Conservation (phyloP, 1,140 invertebrate genomes). For the Tetranychus urticae region DNA sequence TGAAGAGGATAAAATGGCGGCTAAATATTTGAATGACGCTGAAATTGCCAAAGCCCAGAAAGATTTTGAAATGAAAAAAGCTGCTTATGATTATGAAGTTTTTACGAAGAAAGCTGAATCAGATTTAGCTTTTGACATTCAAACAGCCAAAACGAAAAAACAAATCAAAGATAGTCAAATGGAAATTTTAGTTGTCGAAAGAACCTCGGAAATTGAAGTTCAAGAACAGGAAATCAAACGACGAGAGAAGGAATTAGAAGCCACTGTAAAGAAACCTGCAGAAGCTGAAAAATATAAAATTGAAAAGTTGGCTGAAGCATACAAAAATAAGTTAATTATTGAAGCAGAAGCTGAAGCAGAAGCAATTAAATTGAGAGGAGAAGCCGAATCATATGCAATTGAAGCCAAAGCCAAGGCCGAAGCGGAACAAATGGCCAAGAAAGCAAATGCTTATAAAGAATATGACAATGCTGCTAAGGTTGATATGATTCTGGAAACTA, state of each 20-base stretch:
- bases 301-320: conserved; percentile 79
- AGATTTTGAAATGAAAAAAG: conserved; percentile 91
- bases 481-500: conserved; percentile 84
- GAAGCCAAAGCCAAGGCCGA: conserved; percentile 81
- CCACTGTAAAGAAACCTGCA: conserved; percentile 23
- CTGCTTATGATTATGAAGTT: conserved; percentile 86
- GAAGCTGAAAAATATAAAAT: conserved; percentile 33
- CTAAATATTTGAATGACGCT: conserved; percentile 54
- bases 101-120: conserved; percentile 48
- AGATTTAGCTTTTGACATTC: conserved; percentile 24
- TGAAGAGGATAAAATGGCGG: conserved; percentile 81
- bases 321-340: conserved; percentile 36
- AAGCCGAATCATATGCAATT: conserved; percentile 80
- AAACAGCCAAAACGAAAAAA: conserved; percentile 28
- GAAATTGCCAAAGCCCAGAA: conserved; percentile 86
- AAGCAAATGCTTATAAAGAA: conserved; percentile 84
- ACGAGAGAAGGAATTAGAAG: conserved; percentile 21
- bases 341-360: conserved; percentile 90
- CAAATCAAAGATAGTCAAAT: conserved; percentile 27
- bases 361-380: conserved; percentile 44
- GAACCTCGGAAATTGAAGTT: conserved; percentile 23
- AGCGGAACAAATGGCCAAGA: conserved; percentile 84
- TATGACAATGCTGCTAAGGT: conserved; percentile 89
- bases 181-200: conserved; percentile 24
- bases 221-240: conserved; percentile 19